Evolutionary conservation across 2,888 invertebrate genomes (phyloP), one percentile per base, ranked within the genome.

Genomic region (Thymelicus acteon): DNA sequence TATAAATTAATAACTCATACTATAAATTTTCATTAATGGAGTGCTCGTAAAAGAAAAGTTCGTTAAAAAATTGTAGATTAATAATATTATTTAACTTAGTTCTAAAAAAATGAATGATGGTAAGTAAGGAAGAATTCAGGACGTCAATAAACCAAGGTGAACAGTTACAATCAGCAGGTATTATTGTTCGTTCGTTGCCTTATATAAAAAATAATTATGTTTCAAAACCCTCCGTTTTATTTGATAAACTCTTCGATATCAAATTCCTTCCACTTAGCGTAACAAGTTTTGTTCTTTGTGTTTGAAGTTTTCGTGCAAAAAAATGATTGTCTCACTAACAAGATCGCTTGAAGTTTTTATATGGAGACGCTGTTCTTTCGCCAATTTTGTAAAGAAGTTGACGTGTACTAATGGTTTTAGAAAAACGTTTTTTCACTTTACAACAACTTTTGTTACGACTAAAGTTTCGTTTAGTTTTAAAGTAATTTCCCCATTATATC

Each of bases 301-400:
- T 71, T 71, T 60, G 60, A 65, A 65, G 54, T 60, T 71, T 70
- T 71, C 60, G 71, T 49, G 52, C 47, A 71, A 71, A 71, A 71
- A 70, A 70, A 60, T 70, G 70, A 71, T 64, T 70, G 70, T 70
- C 64, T 64, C 70, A 70, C 70, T 70, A 70, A 70, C 70, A 70
- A 70, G 70, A 70, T 71, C 71, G 60, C 44, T 60, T 65, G 54
- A 71, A 71, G 65, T 71, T 71, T 71, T 71, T 71, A 65, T 71
- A 71, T 71, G 71, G 65, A 71, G 65, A 71, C 71, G 71, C 52
- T 54, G 60, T 71, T 54, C 65, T 60, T 71, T 60, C 71, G 60
- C 71, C 65, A 71, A 71, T 71, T 71, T 71, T 71, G 37, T 60
- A 54, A 71, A 65, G 71, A 71, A 71, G 52, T 65, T 65, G 71